Evolutionary conservation across 1,140 invertebrate species (phyloP).

Genomic region (Panulirus ornatus): DNA sequence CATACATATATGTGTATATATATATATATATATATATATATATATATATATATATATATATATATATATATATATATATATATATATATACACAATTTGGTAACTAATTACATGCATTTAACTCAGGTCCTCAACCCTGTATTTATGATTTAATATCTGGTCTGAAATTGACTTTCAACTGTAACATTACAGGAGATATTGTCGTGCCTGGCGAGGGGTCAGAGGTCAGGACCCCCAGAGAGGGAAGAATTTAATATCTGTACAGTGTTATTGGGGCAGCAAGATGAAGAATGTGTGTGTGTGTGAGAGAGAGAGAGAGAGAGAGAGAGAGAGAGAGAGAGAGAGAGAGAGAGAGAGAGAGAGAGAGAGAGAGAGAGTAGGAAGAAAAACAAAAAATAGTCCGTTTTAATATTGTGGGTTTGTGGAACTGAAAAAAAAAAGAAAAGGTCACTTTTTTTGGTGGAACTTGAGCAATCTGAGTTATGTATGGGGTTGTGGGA

Average conservation of each 20-base stretch:
- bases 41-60: not conserved
- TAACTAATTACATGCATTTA: too few species aligned
- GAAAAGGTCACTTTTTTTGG: not conserved
- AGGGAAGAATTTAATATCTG: too few species aligned
- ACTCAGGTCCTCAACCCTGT: too few species aligned
- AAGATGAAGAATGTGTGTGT: not conserved
- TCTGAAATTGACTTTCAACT: too few species aligned
- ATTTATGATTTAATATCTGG: too few species aligned
- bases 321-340: slow-evolving; percentile 14
- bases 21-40: not conserved
- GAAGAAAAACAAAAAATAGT: not conserved
- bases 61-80: not conserved
- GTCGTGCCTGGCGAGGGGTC: too few species aligned
- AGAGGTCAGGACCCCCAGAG: too few species aligned
- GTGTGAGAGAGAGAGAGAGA: slow-evolving; percentile 27
- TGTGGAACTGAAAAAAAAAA: not conserved
- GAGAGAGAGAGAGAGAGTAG: not conserved
- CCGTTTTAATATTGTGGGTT: not conserved
- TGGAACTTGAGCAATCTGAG: not conserved
- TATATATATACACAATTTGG: not conserved
- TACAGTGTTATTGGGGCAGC: too few species aligned
- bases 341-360: slow-evolving; percentile 13
- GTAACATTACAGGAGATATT: too few species aligned
- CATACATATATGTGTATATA: too few species aligned
- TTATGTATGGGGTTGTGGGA: not conserved